Base-by-base conservation (phyloP, 2,888 invertebrate genomes). In the Dynastes hyllus region DNA sequence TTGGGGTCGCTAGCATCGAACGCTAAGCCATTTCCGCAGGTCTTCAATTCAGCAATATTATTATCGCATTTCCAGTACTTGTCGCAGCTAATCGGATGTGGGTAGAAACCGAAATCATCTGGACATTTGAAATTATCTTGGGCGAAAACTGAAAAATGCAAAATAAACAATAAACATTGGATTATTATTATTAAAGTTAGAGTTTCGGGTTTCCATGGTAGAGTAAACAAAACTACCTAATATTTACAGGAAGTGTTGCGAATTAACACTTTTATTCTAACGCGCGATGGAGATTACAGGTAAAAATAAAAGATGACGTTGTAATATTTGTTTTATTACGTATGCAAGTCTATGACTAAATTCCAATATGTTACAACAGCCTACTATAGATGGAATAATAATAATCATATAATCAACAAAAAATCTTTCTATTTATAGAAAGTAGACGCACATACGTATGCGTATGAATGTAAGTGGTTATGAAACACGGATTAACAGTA, bases 61-160 rank as follows among this genome's bases (percentile, higher is more conserved):
- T 96, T 96, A 89, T 97, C 97, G 88, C 97, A 97, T 90, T 97
- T 96, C 96, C 96, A 97, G 90, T 97, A 97, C 90, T 97, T 97
- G 91, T 97, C 97, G 89, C 97, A 97, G 71, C 96, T 96, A 80
- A 91, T 88, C 87, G 94, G 94, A 90, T 97, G 97, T 79, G 97
- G 96, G 90, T 97, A 97, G 92, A 97, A 97, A 50, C 97, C 97
- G 88, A 96, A 97, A 89, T 97, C 97, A 87, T 97, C 96, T 50
- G 97, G 97, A 87, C 97, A 97, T 91, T 97, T 96, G 92, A 97
- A 97, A 87, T 91, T 92, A 84, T 95, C 95, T 90, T 96, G 96
- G 84, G 92, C 95, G 86, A 91, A 91, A 86, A 92, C 93, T 95
- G 91, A 53, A 90, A 91, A 85, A 83, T 86, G 32, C 5, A 63